phyloP scores from a whole-genome alignment of 2,888 invertebrate species.

The Clepsis dumicolana region DNA sequence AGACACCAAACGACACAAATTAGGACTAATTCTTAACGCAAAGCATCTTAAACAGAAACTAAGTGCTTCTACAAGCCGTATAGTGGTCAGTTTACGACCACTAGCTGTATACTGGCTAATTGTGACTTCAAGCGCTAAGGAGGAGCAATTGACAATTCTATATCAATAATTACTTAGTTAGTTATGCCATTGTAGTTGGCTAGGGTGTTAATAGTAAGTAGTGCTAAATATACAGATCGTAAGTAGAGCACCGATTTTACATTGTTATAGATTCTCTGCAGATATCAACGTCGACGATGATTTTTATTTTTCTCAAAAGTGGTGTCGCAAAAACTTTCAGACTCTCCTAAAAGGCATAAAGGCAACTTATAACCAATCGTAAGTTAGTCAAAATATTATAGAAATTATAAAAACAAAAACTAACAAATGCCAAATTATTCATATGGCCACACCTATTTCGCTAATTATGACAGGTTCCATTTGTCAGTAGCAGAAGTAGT shows the following conservation, averaged over 20 bases:
- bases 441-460: too few relatives aligned
- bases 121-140: slow-evolving; percentile 22
- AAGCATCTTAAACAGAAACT: slow-evolving; percentile 81
- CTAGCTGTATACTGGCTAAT: slow-evolving; percentile 48
- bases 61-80: slow-evolving; percentile 81
- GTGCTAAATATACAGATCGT: background rate
- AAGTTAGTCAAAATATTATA: too few relatives aligned
- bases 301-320: too few relatives aligned
- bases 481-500: too few relatives aligned
- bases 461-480: too few relatives aligned
- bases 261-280: background rate
- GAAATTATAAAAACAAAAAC: too few relatives aligned
- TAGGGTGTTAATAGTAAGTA: background rate
- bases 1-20: slow-evolving; percentile 79
- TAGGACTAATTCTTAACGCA: slow-evolving; percentile 82
- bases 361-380: too few relatives aligned
- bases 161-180: slow-evolving; percentile 28
- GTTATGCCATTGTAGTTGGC: slow-evolving; percentile 7
- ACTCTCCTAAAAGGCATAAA: too few relatives aligned
- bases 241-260: background rate
- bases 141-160: slow-evolving; percentile 29
- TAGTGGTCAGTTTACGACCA: slow-evolving; percentile 54
- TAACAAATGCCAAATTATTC: too few relatives aligned
- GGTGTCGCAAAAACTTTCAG: too few relatives aligned
- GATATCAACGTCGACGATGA: too few relatives aligned